Conservation (phyloP, 2,888 invertebrate genomes). For the Limnephilus lunatus region DNA sequence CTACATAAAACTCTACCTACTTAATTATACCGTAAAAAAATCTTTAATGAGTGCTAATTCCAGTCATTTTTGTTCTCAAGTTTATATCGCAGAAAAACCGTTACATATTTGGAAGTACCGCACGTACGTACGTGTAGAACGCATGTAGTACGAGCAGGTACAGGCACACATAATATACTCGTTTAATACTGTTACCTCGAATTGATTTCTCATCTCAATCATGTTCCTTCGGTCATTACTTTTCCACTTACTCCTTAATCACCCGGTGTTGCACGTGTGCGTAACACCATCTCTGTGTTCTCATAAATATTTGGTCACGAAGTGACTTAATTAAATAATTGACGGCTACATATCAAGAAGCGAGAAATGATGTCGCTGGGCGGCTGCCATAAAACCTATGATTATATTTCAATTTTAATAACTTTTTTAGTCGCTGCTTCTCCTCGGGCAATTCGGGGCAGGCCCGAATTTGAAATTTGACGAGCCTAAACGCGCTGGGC, state of each 20-base stretch:
- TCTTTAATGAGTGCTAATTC: too few species aligned
- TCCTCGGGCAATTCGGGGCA: conserved; percentile 38
- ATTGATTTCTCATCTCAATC: conserved; percentile 12
- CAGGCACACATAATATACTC: neutral
- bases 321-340: conserved; percentile 50
- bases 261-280: neutral
- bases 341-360: conserved; percentile 51
- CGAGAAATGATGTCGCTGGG: conserved; percentile 42
- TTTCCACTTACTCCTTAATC: conserved; percentile 33
- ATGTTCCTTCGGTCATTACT: conserved; percentile 21
- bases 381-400: conserved; percentile 38
- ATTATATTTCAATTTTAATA: conserved; percentile 59
- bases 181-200: neutral
- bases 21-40: too few species aligned
- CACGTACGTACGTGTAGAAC: neutral
- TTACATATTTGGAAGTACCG: neutral
- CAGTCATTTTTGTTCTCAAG: neutral
- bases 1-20: too few species aligned
- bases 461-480: neutral
- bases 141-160: neutral
- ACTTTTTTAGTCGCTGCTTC: conserved; percentile 53
- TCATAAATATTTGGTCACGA: conserved; percentile 49
- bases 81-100: neutral
- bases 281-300: conserved; percentile 28
- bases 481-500: neutral